Conservation (phyloP, 2,797 vertebrate species). For the Phrynocephalus guinanensis region DNA sequence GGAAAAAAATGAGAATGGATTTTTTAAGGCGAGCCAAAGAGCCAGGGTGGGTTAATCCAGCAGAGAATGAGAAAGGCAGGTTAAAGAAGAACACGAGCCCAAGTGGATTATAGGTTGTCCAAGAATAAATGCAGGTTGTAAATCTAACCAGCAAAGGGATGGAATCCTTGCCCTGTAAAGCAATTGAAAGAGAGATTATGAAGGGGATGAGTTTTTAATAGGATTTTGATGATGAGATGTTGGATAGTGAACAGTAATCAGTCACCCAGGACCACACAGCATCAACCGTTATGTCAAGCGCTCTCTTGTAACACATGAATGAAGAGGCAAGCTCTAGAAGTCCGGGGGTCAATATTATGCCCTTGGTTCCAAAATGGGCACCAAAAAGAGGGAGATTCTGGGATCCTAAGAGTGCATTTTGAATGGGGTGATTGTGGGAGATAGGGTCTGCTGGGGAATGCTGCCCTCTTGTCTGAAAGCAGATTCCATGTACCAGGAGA, state of each 20-base stretch:
- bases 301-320: no score
- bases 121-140: conserved; percentile 5
- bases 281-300: no score
- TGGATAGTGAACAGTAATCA: conserved; percentile 8
- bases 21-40: background rate
- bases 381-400: no score
- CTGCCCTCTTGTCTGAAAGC: no score
- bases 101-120: conserved; percentile 1
- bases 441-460: no score
- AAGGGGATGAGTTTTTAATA: background rate
- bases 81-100: background rate
- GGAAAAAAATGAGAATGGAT: background rate
- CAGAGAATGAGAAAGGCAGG: background rate
- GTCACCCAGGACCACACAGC: background rate
- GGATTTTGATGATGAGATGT: background rate
- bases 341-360: no score
- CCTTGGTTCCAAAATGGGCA: no score
- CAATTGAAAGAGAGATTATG: conserved; percentile 4
- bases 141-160: background rate
- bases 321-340: no score
- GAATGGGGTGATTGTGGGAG: no score
- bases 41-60: background rate
- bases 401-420: no score
- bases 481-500: no score
- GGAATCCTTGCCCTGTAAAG: background rate